Base-by-base conservation (phyloP, 2,888 invertebrate genomes). In the Leptinotarsa haldemani region DNA sequence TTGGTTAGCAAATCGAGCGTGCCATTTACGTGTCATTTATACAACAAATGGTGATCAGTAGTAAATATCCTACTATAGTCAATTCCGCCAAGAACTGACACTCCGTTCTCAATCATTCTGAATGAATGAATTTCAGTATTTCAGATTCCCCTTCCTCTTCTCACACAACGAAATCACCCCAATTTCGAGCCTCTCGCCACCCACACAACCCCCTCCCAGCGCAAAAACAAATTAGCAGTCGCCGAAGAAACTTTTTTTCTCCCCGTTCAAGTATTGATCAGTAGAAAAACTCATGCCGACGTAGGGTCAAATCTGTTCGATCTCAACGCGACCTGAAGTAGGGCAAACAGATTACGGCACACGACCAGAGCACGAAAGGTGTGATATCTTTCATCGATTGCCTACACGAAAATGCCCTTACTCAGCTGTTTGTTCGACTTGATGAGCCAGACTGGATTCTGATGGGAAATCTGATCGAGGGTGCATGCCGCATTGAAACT, bases 341-440 rank as follows among this genome's bases (percentile, higher is more conserved):
- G 61, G 61, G 61, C 61, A 61, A 61, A 61, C 61, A 61, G 30
- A 61, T 61, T 61, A 61, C n/a, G 61, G 61, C 30, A 40, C 61
- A 61, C 22, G 56, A 40, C 40, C 18, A 30, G 16, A 16, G 61
- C 61, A 30, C 25, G 30, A n/a, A 61, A 61, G 61, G 61, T 61
- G 61, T 40, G 61, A 61, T 61, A 61, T 61, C 30, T 61, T 16
- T 12, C 61, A 61, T 61, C 61, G 61, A 30, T 61, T 61, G 30
- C 16, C 16, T 61, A 30, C 56, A 22, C 46, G 68, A 56, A 67
- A 68, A 68, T 46, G 46, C 68, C 68, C 46, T 56, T 56, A 68
- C 68, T 68, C 68, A 68, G 68, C 68, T 68, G 68, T 56, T 56
- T 56, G 20, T 22, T 40, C n/a, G 61, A 40, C n/a, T 58, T 58